Evolutionary conservation across 2,888 invertebrate species (phyloP), one percentile per base, ranked within the genome.

Genomic region (Aporophyla lueneburgensis): DNA sequence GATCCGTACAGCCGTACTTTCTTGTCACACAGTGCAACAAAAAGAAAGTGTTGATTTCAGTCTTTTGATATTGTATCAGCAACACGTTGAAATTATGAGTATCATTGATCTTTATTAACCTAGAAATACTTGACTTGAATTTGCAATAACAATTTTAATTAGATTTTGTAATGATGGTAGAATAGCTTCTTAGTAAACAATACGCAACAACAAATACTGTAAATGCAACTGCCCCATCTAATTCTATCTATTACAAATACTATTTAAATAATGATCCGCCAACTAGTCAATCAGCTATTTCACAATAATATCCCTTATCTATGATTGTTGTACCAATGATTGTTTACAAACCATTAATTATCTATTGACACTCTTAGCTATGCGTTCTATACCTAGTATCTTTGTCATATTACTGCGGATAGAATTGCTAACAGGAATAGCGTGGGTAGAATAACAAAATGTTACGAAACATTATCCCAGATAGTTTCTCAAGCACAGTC

Each of bases 341-440:
- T 68, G 74, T 81, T 74, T 74, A 74, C 70, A 46, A 71, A 79
- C 70, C 40, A 65, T 33, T 24, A 58, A 65, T 46, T 24, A 58
- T 14, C 33, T 53, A 49, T 43, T 24, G 7, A 16, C 19, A 59
- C 10, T 19, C 6, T 51, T 27, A 33, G 24, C n/a, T 51, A 43
- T 27, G n/a, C 43, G 16, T 70, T 40, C n/a, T 10, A 33, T 33
- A 21, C 16, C 21, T 27, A 49, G 49, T 66, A 56, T 46, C n/a
- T 67, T 70, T 19, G 27, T 53, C 33, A 58, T 78, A 53, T 61
- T 49, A 54, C 54, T 21, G 16, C 16, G 21, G 46, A 53, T 49
- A 53, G 73, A 58, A 62, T 62, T 79, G 53, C 58, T 40, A 79
- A 80, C 43, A 43, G 53, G 14, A 69, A 58, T 33, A n/a, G 33